A percentile compares a stretch with the other conserved stretches of the same genome.
Evolutionary conservation across 2,888 invertebrate genomes (phyloP).

Genomic region (Polyommatus iphigenia): DNA sequence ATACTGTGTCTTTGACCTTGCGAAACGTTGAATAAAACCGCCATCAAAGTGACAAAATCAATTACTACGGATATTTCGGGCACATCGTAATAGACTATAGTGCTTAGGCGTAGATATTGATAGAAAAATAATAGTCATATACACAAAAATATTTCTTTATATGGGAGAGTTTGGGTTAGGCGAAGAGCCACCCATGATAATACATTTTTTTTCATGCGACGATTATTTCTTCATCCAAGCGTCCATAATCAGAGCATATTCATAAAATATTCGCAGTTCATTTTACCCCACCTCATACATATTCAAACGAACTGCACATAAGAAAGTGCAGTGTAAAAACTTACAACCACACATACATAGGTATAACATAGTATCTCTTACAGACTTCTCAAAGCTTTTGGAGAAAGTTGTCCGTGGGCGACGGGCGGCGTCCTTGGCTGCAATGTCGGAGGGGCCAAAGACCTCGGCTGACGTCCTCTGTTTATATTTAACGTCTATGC

Average conservation of each 20-base stretch:
- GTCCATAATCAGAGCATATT: not conserved
- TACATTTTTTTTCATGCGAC: too few relatives aligned
- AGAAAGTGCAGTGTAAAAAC: not conserved
- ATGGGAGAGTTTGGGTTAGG: too few relatives aligned
- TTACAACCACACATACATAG: not conserved
- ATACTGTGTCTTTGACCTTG: not conserved
- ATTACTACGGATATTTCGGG: not conserved
- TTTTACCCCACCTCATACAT: not conserved
- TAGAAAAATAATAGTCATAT: not conserved
- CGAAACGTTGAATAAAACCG: not conserved
- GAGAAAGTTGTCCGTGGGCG: slow-evolving; percentile 30
- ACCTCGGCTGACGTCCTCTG: slow-evolving; percentile 26
- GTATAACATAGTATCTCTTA: not conserved
- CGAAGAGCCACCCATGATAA: too few relatives aligned
- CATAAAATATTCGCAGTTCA: not conserved
- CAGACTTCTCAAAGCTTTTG: slow-evolving; percentile 24
- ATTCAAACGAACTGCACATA: not conserved
- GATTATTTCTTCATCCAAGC: too few relatives aligned
- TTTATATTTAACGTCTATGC: slow-evolving; percentile 26
- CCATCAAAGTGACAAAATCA: not conserved
- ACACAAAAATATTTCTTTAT: too few relatives aligned
- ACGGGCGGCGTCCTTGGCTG: slow-evolving; percentile 23
- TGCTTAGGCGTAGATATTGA: not conserved
- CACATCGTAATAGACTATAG: not conserved
- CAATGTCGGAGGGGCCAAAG: slow-evolving; percentile 29